These are phyloP conservation scores for Napeogenes sylphis DNA, from an alignment of 2,888 invertebrate genomes.

Conservation along the genomic window DNA sequence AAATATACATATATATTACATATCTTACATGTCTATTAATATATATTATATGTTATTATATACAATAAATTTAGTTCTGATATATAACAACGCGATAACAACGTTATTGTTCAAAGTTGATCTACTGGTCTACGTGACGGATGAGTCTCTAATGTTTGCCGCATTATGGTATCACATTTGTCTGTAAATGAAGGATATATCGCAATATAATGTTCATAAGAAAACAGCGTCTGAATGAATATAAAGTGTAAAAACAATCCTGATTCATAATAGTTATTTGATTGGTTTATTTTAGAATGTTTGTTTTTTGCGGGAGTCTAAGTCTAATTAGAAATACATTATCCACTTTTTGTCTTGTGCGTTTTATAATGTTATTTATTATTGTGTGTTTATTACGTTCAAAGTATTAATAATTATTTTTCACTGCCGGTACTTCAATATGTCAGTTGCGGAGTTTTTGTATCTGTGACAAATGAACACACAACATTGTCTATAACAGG, in stretches of 20 bases:
- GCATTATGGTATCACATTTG: slow-evolving; percentile 51
- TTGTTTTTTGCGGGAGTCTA: not conserved
- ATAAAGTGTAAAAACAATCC: slow-evolving; percentile 13
- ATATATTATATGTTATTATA: not conserved
- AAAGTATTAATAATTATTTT: too few species aligned
- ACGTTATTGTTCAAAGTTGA: not conserved
- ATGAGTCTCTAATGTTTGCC: slow-evolving; percentile 38
- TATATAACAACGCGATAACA: slow-evolving; percentile 1
- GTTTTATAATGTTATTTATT: too few species aligned
- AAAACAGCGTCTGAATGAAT: slow-evolving; percentile 36
- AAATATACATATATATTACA: slow-evolving; percentile 1
- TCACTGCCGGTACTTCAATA: too few species aligned
- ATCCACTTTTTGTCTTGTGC: too few species aligned
- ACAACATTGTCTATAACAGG: not conserved
- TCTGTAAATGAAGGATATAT: slow-evolving; percentile 50
- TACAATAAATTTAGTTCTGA: not conserved
- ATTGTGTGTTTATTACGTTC: too few species aligned
- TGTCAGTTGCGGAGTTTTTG: too few species aligned
- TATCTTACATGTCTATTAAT: not conserved
- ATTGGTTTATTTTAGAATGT: not conserved
- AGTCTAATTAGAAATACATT: too few species aligned
- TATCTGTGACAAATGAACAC: too few species aligned
- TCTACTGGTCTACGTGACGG: slow-evolving; percentile 32
- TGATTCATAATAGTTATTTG: not conserved
- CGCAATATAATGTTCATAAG: slow-evolving; percentile 44